A percentile compares a stretch with the other conserved stretches of the same genome.
Conservation (phyloP, 2,888 invertebrate species). For the Dendrolimus pini region DNA sequence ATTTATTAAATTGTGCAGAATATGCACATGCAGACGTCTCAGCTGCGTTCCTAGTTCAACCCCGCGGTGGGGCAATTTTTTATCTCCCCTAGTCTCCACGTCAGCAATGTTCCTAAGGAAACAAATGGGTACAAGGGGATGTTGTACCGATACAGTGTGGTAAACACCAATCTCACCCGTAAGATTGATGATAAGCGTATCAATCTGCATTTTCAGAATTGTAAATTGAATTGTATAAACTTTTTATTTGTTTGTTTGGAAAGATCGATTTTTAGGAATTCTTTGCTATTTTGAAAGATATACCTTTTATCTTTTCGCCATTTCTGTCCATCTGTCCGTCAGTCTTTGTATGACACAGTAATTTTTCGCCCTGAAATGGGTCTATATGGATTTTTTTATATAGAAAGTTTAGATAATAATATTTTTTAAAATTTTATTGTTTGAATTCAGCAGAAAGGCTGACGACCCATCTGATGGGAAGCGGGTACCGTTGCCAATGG, state of each 20-base stretch:
- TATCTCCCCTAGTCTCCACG: slow-evolving; percentile 44
- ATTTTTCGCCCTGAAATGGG: no score
- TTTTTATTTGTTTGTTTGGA: neutral
- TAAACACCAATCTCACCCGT: slow-evolving; percentile 34
- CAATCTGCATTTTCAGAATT: slow-evolving; percentile 26
- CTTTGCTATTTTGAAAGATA: neutral
- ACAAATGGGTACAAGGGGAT: slow-evolving; percentile 41
- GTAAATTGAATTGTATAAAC: slow-evolving; percentile 18
- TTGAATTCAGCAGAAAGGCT: no score
- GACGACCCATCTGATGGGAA: no score
- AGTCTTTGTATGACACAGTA: no score
- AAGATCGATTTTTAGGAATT: neutral
- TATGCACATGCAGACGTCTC: slow-evolving; percentile 61
- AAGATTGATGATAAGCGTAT: slow-evolving; percentile 41
- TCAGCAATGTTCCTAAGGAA: slow-evolving; percentile 53
- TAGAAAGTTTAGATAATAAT: no score
- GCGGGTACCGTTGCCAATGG: no score
- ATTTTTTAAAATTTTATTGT: no score
- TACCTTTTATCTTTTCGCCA: no score
- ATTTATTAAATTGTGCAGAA: slow-evolving; percentile 63
- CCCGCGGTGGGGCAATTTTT: slow-evolving; percentile 57
- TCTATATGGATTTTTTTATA: no score
- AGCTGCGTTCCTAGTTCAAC: slow-evolving; percentile 44
- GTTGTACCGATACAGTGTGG: slow-evolving; percentile 42
- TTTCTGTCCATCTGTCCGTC: no score